A percentile compares a stretch with the other conserved stretches of the same genome.
phyloP scores from a whole-genome alignment of 2,888 invertebrate genomes.

The Masnerella sp. region DNA sequence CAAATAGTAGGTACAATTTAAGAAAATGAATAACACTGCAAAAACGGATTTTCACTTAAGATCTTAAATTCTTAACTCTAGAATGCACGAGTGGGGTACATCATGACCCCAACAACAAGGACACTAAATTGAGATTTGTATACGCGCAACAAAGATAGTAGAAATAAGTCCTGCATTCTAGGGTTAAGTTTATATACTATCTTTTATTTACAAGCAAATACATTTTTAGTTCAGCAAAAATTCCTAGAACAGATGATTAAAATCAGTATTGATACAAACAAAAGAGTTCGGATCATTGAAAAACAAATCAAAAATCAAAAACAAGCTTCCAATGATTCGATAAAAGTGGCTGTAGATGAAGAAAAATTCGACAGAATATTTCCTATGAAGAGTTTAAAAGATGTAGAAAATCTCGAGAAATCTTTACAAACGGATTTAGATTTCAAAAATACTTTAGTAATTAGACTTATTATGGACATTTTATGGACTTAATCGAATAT shows the following conservation, averaged over 20 bases:
- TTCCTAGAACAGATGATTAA: neutral
- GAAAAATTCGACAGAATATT: neutral
- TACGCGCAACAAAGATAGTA: no score
- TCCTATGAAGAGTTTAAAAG: slow-evolving; percentile 9
- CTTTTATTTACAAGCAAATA: no score
- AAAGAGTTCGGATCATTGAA: slow-evolving; percentile 3
- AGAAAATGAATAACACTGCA: no score
- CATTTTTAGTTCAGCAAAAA: slow-evolving; percentile 3
- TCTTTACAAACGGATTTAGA: neutral
- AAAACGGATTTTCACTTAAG: no score
- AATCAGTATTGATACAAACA: slow-evolving; percentile 8
- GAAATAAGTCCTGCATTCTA: no score
- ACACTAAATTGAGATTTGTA: no score
- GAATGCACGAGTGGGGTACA: no score
- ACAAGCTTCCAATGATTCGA: neutral
- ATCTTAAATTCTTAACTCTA: no score
- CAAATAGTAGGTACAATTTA: no score
- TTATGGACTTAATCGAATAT: neutral
- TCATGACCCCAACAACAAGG: no score
- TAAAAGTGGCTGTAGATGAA: neutral
- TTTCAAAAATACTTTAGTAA: slow-evolving; percentile 6
- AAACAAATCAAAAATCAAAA: neutral
- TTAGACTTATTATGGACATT: no score
- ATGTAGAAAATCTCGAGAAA: neutral
- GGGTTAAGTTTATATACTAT: neutral